phyloP scores from a whole-genome alignment of 2,888 invertebrate species.

The Drosophila austrosaltans region DNA sequence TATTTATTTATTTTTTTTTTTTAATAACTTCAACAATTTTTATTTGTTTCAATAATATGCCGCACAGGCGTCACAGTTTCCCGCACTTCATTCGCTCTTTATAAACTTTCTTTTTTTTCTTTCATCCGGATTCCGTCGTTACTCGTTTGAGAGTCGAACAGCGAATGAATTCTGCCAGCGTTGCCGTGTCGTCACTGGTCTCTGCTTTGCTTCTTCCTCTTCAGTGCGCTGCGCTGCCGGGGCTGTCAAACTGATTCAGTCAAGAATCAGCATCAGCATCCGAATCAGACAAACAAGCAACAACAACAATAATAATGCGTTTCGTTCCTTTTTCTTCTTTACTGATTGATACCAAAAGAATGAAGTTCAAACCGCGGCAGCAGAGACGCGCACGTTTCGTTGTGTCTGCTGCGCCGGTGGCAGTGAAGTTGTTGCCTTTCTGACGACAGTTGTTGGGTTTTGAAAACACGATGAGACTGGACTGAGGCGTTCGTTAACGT shows the following conservation, averaged over 20 bases:
- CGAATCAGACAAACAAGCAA: slow-evolving; percentile 49
- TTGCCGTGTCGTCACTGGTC: slow-evolving; percentile 74
- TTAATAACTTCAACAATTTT: slow-evolving; percentile 25
- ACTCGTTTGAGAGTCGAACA: slow-evolving; percentile 82
- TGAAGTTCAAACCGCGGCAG: slow-evolving; percentile 74
- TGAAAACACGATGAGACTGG: slow-evolving; percentile 3
- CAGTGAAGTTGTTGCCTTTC: slow-evolving; percentile 46
- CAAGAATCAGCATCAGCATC: slow-evolving; percentile 62
- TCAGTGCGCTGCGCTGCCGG: slow-evolving; percentile 43
- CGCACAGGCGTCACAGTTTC: slow-evolving; percentile 66
- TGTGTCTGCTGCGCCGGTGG: slow-evolving; percentile 58
- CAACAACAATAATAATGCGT: slow-evolving; percentile 36
- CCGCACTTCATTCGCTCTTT: slow-evolving; percentile 54
- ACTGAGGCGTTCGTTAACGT: slow-evolving; percentile 42
- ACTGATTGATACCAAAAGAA: slow-evolving; percentile 79
- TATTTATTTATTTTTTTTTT: slow-evolving; percentile 14
- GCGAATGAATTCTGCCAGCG: slow-evolving; percentile 80
- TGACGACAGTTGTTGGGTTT: slow-evolving; percentile 39
- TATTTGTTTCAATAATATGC: slow-evolving; percentile 27
- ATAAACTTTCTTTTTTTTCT: slow-evolving; percentile 49
- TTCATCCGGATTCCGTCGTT: slow-evolving; percentile 81
- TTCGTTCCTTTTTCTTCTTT: slow-evolving; percentile 40
- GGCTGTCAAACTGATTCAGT: slow-evolving; percentile 79
- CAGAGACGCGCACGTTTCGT: slow-evolving; percentile 64
- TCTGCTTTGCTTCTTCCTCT: slow-evolving; percentile 31